Base-by-base conservation (phyloP, 2,113 vertebrate species). In the Ameiurus melas region DNA sequence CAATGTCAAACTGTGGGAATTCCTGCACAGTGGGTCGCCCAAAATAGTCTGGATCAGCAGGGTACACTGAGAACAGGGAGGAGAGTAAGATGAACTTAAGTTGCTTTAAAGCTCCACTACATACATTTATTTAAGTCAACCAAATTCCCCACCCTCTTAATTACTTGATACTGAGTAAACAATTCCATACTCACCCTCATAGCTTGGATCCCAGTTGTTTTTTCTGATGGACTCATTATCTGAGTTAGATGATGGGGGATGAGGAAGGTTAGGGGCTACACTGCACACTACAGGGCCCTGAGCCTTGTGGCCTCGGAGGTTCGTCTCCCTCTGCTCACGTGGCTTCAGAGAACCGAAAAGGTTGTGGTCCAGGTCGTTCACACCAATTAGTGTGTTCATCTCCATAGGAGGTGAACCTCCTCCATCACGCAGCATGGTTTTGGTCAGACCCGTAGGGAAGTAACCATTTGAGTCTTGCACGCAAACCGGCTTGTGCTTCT, bases 261-360 rank as follows among this genome's bases (percentile, higher is more conserved):
- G 92, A 0, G 98, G 98, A 51, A 99, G 95, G 91, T 99, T 97
- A 30, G 98, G 98, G 19, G 98, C 97, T 87, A 99, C 98, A 0
- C 97, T 99, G 95, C 98, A 99, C 88, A 99, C 97, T 0, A 97
- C 95, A 0, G 96, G 97, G 70, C 96, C 94, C 43, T 96, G 94
- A 0, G 93, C 92, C 91, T 95, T 97, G 91, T 91, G 0, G 1
- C 87, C 91, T 90, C 0, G 82, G 6, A 64, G 5, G 14, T 95
- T 92, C 39, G 94, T 93, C 80, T 95, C 94, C 0, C 94, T 94
- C 90, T 91, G 92, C 83, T 64, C 62, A 79, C 60, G 86, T 12
- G 92, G 92, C 92, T 97, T 95, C 57, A 95, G 92, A n/a, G 96
- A 94, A 36, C 93, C 89, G 93, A 95, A 96, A 0, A 95, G 94